Evolutionary conservation across 2,113 vertebrate genomes (phyloP), one percentile per base, ranked within the genome.

Genomic region (Seriola aureovittata): DNA sequence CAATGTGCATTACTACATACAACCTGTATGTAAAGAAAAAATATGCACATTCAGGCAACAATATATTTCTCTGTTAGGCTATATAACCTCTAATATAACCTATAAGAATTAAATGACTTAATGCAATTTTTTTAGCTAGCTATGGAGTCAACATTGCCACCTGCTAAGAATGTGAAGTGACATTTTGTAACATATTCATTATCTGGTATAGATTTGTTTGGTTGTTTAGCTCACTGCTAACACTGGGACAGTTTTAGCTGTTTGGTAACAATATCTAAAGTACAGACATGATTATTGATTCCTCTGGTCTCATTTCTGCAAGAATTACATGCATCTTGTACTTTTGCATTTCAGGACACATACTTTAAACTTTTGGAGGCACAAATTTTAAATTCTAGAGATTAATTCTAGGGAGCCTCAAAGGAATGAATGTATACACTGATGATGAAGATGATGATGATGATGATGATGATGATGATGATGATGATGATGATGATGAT

Each of bases 301-400:
- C 29, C 29, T 29, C 29, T 59, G 52, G 8, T 70, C 8, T 70
- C 69, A 32, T 11, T 29, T n/a, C 36, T 54, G 25, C 23, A 64
- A 40, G 0, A 32, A 57, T 71, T n/a, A 72, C 36, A 12, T 64
- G 54, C 10, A 16, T 72, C 7, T 60, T 71, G 6, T 80, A 54
- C 29, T 29, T 46, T 75, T 58, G 46, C 42, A 67, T 79, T 76
- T 67, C 29, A 29, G 29, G 29, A 29, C 29, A 29, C 5, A 50
- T 50, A 21, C 14, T 32, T 68, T 5, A 60, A 60, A 73, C 19
- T 0, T 67, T n/a, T 55, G 8, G 29, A 54, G 23, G 29, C 17
- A 48, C 8, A 11, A 55, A 55, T 23, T 23, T 23, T 23, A 23
- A 23, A 23, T 23, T 23, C 23, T 23, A 23, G 23, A 23, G 23